Evolutionary conservation across 1,140 invertebrate genomes (phyloP).

Genomic region (Formica exsecta): DNA sequence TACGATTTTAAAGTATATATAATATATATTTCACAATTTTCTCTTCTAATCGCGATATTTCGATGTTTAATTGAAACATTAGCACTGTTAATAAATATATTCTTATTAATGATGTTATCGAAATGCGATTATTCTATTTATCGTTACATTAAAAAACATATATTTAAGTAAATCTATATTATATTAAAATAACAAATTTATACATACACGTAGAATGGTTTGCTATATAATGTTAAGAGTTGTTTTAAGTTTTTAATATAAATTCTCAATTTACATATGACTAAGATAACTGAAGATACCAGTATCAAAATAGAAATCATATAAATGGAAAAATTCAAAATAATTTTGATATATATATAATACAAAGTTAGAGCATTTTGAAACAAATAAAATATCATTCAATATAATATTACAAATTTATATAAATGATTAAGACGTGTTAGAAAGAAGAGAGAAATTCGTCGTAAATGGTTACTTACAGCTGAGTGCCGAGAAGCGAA

Average conservation of each 20-base stretch:
- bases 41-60: background rate
- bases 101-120: background rate
- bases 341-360: conserved; percentile 5
- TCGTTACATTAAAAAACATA: background rate
- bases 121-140: background rate
- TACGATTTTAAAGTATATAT: background rate
- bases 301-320: background rate
- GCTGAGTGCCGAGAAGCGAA: conserved; percentile 54
- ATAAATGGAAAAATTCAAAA: conserved; percentile 4
- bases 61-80: conserved; percentile 3
- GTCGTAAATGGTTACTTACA: conserved; percentile 39
- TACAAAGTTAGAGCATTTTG: background rate
- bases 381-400: background rate
- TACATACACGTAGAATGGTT: background rate
- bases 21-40: background rate
- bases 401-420: background rate
- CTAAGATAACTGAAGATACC: background rate
- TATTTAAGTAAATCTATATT: background rate
- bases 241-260: background rate
- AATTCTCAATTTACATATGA: background rate
- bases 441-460: background rate
- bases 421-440: background rate
- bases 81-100: background rate
- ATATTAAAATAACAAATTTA: conserved; percentile 1
- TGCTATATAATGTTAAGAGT: background rate